Evolutionary conservation across 1,140 invertebrate genomes (phyloP).

Genomic region (Amphibalanus amphitrite): DNA sequence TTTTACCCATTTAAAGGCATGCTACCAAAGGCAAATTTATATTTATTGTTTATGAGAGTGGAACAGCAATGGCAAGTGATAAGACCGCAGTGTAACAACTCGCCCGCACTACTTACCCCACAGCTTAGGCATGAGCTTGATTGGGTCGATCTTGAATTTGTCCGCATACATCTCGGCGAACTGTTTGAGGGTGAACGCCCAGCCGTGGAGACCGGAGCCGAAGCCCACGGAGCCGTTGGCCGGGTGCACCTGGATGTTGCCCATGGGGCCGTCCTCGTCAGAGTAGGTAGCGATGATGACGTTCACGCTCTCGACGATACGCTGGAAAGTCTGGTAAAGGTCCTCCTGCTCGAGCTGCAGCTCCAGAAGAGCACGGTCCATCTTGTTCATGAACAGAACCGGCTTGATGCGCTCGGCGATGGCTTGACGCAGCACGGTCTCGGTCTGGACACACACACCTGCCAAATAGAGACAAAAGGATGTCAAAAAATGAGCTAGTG

Average conservation of each 20-base stretch:
- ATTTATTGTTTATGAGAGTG: no score
- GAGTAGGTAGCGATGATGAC: constrained; percentile 99
- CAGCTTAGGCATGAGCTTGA: constrained; percentile 83
- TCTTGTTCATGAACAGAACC: constrained; percentile 99
- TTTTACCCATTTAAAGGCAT: no score
- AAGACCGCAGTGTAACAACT: no score
- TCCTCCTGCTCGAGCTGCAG: constrained; percentile 90
- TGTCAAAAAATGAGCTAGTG: no score
- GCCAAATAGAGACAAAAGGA: no score
- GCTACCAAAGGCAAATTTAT: no score
- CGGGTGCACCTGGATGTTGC: constrained; percentile 90
- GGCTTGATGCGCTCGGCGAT: constrained; percentile 98
- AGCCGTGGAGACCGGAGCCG: constrained; percentile 96
- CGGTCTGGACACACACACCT: constrained; percentile 99
- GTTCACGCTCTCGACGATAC: constrained; percentile 99
- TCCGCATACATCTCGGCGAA: constrained; percentile 97
- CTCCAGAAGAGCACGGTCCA: constrained; percentile 93
- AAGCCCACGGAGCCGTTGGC: constrained; percentile 98
- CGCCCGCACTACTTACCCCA: constrained; percentile 35
- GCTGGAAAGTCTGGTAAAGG: constrained; percentile 97
- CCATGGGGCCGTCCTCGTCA: constrained; percentile 95
- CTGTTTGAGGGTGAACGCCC: constrained; percentile 99
- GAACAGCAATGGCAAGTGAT: no score
- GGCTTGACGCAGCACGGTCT: constrained; percentile 95
- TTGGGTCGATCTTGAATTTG: constrained; percentile 95